A percentile compares a stretch with the other conserved stretches of the same genome.
Conservation (phyloP, 2,888 invertebrate genomes). For the Apantesis nais region DNA sequence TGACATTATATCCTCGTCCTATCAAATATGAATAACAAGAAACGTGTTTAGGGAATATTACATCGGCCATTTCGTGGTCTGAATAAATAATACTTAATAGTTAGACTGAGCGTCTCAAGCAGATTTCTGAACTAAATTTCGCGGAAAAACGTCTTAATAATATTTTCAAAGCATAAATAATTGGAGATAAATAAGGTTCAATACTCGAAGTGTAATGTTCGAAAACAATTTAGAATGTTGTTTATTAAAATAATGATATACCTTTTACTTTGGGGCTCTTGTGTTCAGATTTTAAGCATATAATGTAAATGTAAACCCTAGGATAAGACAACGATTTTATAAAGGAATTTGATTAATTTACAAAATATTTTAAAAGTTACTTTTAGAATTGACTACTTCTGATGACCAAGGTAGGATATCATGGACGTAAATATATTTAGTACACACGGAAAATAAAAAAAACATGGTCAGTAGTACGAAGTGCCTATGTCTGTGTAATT, state of each 20-base stretch:
- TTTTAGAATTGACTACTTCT: no score
- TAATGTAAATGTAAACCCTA: no score
- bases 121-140: not conserved
- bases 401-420: no score
- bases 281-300: not conserved
- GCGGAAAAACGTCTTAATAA: not conserved
- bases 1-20: not conserved
- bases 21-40: not conserved
- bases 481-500: no score
- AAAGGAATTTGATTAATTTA: not conserved
- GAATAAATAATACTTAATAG: slow-evolving; percentile 4
- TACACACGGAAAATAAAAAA: no score
- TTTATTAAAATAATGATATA: not conserved
- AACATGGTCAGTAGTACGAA: no score
- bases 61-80: not conserved
- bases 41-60: not conserved
- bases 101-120: not conserved
- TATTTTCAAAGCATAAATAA: not conserved
- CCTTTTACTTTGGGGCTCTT: not conserved
- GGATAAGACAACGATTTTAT: not conserved
- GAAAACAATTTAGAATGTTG: not conserved
- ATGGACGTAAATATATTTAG: no score
- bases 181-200: not conserved
- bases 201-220: not conserved
- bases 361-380: no score